phyloP scores from a whole-genome alignment of 2,113 vertebrate genomes.

The Pavo muticus region DNA sequence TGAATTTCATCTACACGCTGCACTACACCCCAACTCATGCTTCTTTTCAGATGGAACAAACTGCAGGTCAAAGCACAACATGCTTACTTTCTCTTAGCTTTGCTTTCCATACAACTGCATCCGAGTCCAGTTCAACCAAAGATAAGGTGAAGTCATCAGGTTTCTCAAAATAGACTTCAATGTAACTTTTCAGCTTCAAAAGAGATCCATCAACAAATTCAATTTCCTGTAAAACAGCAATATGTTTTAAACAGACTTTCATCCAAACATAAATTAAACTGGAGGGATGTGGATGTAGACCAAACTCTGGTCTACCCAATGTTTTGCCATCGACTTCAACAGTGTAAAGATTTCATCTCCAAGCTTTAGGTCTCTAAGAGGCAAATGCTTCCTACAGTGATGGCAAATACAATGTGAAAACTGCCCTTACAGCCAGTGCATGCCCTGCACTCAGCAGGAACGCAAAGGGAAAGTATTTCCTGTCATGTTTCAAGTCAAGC shows the following conservation, averaged over 20 bases:
- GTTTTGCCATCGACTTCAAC: neutral
- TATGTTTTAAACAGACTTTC: neutral
- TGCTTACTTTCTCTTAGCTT: slow-evolving; percentile 84
- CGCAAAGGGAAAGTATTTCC: neutral
- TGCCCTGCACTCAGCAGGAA: neutral
- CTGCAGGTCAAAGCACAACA: neutral
- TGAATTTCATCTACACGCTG: neutral
- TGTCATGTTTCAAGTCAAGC: neutral
- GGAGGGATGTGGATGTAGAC: neutral
- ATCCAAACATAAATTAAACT: neutral
- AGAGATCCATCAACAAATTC: slow-evolving; percentile 79
- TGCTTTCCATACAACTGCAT: slow-evolving; percentile 82
- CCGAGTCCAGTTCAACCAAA: slow-evolving; percentile 81
- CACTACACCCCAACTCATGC: neutral
- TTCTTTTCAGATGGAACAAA: neutral
- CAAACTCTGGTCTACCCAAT: too few relatives aligned
- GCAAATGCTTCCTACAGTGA: neutral
- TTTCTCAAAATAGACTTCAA: slow-evolving; percentile 87
- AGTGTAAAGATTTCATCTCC: neutral
- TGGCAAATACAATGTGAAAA: neutral
- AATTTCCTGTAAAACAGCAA: slow-evolving; percentile 77
- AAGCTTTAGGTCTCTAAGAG: neutral
- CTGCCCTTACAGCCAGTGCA: neutral
- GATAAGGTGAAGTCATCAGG: slow-evolving; percentile 84
- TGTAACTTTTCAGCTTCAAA: slow-evolving; percentile 85